These are phyloP conservation scores for Pammene fasciana DNA, from an alignment of 2,888 invertebrate genomes.

Conservation along the genomic window DNA sequence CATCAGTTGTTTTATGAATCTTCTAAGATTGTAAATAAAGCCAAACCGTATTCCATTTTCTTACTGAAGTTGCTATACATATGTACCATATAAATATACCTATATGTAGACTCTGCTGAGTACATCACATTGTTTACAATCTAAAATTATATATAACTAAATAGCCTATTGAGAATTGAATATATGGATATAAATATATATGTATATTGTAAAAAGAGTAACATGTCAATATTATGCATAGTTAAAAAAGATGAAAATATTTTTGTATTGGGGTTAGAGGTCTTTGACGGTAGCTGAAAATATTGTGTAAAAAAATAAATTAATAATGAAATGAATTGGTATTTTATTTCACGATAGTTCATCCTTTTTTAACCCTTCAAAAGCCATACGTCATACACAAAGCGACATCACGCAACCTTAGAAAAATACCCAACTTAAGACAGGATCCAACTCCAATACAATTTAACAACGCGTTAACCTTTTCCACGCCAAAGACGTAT, in stretches of 20 bases:
- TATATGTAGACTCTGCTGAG: conserved; percentile 46
- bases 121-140: conserved; percentile 60
- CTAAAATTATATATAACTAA: conserved; percentile 51
- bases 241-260: conserved; percentile 76
- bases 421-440: too few species aligned
- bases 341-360: conserved; percentile 32
- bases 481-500: too few species aligned
- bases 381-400: too few species aligned
- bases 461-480: too few species aligned
- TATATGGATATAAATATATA: conserved; percentile 47
- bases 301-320: conserved; percentile 79
- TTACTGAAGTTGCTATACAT: conserved; percentile 50
- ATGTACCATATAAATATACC: conserved; percentile 48
- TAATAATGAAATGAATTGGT: conserved; percentile 58
- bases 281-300: conserved; percentile 76
- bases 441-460: too few species aligned
- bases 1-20: conserved; percentile 57
- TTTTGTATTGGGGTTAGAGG: conserved; percentile 81
- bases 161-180: conserved; percentile 57
- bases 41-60: conserved; percentile 63
- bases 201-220: conserved; percentile 69
- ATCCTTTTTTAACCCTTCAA: not conserved
- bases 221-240: conserved; percentile 72
- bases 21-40: conserved; percentile 68
- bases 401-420: too few species aligned